Base-by-base conservation (phyloP, 1,140 invertebrate genomes). In the Copidosoma floridanum region DNA sequence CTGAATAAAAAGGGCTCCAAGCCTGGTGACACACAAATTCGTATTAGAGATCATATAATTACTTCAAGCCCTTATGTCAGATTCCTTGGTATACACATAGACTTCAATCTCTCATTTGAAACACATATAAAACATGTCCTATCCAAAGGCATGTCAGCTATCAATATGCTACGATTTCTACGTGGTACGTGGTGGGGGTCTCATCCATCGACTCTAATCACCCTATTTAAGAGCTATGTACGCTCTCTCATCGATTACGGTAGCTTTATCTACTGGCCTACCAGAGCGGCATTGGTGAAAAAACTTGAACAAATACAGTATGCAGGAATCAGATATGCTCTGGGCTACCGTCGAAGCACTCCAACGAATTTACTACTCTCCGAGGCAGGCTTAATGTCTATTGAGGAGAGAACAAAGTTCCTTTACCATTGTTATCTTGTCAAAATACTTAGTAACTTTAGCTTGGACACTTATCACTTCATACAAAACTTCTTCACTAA, bases 171-270 rank as follows among this genome's bases (percentile, higher is more conserved):
- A 1, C 57, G 53, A 21, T 54, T 47, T 40, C 37, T 46, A 20
- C 11, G 61, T 4, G 53, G 61, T 6, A 61, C 7, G 14, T 60
- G 57, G 48, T 64, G 57, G 53, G 57, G 57, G 14, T 37, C 51
- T 38, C 23, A 64, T 16, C 63, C 53, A n/a, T 8, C 20, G 0
- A 64, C 47, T 2, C 40, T 64, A 2, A 35, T 61, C 2, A 37
- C 26, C 1, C 18, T 61, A 3, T 57, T 53, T 16, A 57, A 64
- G n/a, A 57, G 57, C 18, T 64, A 20, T 24, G 23, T 64, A 4
- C 26, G 47, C 12, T 46, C 63, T 14, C 38, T 52, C 1, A 57
- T 60, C 23, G 63, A 64, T 16, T 64, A 57, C 14, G 32, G 20
- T 2, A 32, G 21, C 18, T 59, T 59, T 2, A 23, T 64, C 14